Percentiles rank a stretch among this genome's conserved stretches.
These are phyloP conservation scores for Cuniculus paca DNA, from an alignment of 2,797 vertebrate genomes.

Conservation along the genomic window DNA sequence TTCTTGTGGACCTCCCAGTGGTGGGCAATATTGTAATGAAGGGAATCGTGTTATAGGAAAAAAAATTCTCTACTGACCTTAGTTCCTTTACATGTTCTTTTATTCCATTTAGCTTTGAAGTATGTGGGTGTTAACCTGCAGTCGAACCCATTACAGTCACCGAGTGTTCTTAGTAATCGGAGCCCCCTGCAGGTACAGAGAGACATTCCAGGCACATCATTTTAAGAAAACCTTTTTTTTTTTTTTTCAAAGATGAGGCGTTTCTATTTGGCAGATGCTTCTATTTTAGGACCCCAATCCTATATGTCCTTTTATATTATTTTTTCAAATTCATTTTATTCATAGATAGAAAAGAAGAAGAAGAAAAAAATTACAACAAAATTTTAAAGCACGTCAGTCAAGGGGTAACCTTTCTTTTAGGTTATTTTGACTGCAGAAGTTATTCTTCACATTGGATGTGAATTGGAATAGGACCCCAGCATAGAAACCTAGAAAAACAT, in stretches of 20 bases:
- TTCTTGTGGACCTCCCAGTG: slow-evolving; percentile 22
- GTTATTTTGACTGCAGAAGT: slow-evolving; percentile 1
- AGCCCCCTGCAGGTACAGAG: not conserved
- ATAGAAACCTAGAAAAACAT: slow-evolving; percentile 34
- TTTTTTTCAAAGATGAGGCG: not conserved
- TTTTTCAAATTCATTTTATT: no score
- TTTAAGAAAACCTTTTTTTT: not conserved
- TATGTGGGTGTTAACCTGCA: not conserved
- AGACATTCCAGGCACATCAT: not conserved
- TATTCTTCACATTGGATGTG: slow-evolving; percentile 21
- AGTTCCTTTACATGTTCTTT: slow-evolving; percentile 32
- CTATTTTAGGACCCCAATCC: not conserved
- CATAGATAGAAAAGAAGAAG: no score
- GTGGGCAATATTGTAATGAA: slow-evolving; percentile 8
- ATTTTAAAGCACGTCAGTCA: no score
- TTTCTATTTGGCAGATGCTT: slow-evolving; percentile 49
- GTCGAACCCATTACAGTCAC: not conserved
- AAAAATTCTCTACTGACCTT: not conserved
- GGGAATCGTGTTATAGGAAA: not conserved
- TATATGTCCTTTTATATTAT: not conserved
- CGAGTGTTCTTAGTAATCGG: not conserved
- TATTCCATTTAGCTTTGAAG: slow-evolving; percentile 47
- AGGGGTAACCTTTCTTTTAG: no score
- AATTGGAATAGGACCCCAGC: not conserved
- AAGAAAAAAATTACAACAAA: no score